These are phyloP conservation scores for Cricetomys ansorgei DNA, from an alignment of 2,113 vertebrate genomes.

Conservation along the genomic window DNA sequence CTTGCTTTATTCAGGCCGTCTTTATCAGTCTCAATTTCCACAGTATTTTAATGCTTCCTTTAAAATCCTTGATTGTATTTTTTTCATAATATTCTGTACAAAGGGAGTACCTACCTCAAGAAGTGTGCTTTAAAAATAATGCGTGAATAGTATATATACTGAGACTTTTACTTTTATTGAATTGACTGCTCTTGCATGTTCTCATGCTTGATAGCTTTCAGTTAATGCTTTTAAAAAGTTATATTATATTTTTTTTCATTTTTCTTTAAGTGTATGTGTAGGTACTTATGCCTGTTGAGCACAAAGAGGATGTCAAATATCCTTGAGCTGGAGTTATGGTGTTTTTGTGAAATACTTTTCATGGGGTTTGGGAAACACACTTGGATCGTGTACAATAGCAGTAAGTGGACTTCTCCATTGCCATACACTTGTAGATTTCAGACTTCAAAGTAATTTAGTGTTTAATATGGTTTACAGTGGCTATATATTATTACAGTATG, in stretches of 20 bases:
- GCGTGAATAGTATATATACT: background rate
- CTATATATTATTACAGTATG: background rate
- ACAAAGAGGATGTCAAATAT: background rate
- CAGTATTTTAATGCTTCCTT: background rate
- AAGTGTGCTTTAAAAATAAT: background rate
- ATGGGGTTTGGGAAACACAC: too few relatives aligned
- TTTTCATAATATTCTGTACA: background rate
- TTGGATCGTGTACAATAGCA: background rate
- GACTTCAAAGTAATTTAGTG: background rate
- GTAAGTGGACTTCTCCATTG: background rate
- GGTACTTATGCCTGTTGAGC: too few relatives aligned
- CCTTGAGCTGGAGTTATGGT: background rate
- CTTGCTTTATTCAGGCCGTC: background rate
- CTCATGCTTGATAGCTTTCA: background rate
- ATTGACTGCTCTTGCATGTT: constrained; percentile 31
- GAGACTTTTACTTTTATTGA: background rate
- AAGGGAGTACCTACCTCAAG: background rate
- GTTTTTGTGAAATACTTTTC: background rate
- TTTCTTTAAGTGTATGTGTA: too few relatives aligned
- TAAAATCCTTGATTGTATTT: background rate
- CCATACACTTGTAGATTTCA: background rate
- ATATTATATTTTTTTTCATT: background rate
- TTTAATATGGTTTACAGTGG: background rate
- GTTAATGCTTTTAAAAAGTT: background rate
- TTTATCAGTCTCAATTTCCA: constrained; percentile 44